Evolutionary conservation across 2,113 vertebrate species (phyloP), one percentile per base, ranked within the genome.

Genomic region (Guaruba guarouba): DNA sequence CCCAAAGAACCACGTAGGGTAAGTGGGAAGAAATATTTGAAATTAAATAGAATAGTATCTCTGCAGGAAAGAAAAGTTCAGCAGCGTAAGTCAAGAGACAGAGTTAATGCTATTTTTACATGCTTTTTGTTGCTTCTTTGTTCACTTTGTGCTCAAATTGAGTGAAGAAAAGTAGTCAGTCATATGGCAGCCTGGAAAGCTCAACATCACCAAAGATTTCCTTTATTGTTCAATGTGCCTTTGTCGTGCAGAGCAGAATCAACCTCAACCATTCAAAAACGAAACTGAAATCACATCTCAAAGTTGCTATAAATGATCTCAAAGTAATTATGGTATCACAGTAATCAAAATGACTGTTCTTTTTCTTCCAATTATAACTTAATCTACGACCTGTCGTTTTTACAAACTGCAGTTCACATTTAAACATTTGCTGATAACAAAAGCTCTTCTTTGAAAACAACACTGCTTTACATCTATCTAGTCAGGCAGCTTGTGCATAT

Each of bases 401-500:
- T 94, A 82, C 76, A 86, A 93, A 96, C 77, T 73, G 70, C 55
- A 88, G 55, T 75, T 94, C 90, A 92, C 90, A 84, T 95, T 90
- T 84, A 94, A 91, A 95, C 51, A 39, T 85, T 80, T 84, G 66
- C 55, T 91, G 64, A 57, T 88, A 88, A 92, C 61, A 81, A 88
- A 71, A 92, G 81, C 29, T 92, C 82, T 75, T 82, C 77, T 90
- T 95, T 82, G 80, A 93, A 91, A 95, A 92, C 78, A 92, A 94
- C 82, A 89, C 62, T 71, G 64, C 49, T 97, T 92, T 94, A 92
- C 29, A 94, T 81, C 88, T 90, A 86, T 81, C 88, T 90, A 86
- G 82, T 93, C 94, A 97, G 97, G 97, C 96, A 97, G 96, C 95
- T 87, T 94, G 80, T 66, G 89, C 96, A 96, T 29, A 90, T 95